Evolutionary conservation across 2,888 invertebrate genomes (phyloP).

Genomic region (Perdita meconis): DNA sequence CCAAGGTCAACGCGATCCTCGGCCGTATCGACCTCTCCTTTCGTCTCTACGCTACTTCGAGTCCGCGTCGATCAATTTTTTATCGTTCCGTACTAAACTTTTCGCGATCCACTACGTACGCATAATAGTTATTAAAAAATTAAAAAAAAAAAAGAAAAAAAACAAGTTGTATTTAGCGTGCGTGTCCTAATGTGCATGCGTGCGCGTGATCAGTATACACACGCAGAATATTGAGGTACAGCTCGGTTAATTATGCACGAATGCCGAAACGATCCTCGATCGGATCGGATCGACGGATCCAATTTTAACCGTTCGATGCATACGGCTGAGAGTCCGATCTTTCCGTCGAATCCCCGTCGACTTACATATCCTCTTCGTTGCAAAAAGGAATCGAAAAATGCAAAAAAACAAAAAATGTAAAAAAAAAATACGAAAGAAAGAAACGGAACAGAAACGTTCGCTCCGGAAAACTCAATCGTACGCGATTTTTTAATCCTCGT

Average conservation of each 20-base stretch:
- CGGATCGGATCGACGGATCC: slow-evolving; percentile 3
- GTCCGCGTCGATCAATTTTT: slow-evolving; percentile 48
- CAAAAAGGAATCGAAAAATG: neutral
- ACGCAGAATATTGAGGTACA: slow-evolving; percentile 49
- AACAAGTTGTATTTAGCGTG: slow-evolving; percentile 50
- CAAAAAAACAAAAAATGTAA: neutral
- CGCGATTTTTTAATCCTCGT: slow-evolving; percentile 31
- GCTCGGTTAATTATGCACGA: slow-evolving; percentile 53
- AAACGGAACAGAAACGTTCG: too few relatives aligned
- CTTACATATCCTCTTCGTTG: slow-evolving; percentile 44
- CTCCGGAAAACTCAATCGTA: neutral
- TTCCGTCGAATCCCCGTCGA: slow-evolving; percentile 19
- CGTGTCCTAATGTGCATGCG: slow-evolving; percentile 39
- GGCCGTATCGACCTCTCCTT: slow-evolving; percentile 45
- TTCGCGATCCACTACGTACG: slow-evolving; percentile 50
- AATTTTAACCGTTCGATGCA: slow-evolving; percentile 22
- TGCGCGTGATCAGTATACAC: slow-evolving; percentile 39
- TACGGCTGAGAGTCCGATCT: neutral
- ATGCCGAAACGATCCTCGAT: slow-evolving; percentile 1
- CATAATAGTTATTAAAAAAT: slow-evolving; percentile 30
- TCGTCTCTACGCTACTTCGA: slow-evolving; percentile 44
- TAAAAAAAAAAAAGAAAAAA: too few relatives aligned
- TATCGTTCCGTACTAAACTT: slow-evolving; percentile 49
- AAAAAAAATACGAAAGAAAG: too few relatives aligned
- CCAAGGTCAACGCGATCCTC: slow-evolving; percentile 29